Evolutionary conservation across 2,113 vertebrate species (phyloP).

Genomic region (Ptychochromis oligacanthus): DNA sequence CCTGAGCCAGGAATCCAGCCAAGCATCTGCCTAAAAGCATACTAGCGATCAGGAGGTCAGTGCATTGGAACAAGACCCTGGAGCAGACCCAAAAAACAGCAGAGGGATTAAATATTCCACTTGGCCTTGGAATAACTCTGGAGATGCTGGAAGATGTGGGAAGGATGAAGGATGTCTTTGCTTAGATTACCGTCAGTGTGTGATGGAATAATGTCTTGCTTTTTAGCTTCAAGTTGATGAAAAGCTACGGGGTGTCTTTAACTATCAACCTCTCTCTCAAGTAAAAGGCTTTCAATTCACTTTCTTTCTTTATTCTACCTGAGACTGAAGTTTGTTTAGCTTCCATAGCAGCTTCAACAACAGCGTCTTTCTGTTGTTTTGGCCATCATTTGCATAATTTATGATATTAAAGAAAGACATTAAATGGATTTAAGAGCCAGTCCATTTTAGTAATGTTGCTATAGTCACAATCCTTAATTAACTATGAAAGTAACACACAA

Average conservation of each 20-base stretch:
- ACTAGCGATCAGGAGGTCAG: background rate
- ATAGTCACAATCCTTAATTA: background rate
- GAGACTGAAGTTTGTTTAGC: background rate
- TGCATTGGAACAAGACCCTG: background rate
- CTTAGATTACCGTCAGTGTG: background rate
- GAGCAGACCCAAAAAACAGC: rapidly evolving
- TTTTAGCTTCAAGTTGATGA: background rate
- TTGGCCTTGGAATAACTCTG: background rate
- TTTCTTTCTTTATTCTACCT: background rate
- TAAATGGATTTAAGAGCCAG: background rate
- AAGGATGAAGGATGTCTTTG: background rate
- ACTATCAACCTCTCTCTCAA: background rate
- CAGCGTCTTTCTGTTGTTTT: background rate
- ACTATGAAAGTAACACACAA: background rate
- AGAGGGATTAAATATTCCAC: background rate
- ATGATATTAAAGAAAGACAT: background rate
- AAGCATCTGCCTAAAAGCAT: background rate
- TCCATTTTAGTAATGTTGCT: background rate
- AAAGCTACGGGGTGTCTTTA: background rate
- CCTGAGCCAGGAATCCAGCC: background rate
- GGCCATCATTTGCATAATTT: background rate
- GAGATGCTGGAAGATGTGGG: background rate
- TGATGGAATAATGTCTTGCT: background rate
- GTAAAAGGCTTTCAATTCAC: background rate
- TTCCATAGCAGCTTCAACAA: background rate